Evolutionary conservation across 2,888 invertebrate species (phyloP).

Genomic region (Eilema depressum): DNA sequence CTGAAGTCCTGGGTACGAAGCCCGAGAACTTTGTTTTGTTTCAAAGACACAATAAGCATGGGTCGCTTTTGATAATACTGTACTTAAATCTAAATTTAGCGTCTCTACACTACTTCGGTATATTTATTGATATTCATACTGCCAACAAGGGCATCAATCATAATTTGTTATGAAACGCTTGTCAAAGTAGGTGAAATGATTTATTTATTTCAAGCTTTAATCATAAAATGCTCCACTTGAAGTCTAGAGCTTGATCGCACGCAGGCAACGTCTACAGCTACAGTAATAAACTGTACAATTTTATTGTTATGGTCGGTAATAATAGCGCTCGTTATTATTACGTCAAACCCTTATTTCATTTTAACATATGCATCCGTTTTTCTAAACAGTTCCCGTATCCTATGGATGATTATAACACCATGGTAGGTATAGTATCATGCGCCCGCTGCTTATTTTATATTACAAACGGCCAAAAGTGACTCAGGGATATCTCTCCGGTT

Average conservation of each 20-base stretch:
- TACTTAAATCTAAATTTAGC: constrained; percentile 32
- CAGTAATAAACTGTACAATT: constrained; percentile 71
- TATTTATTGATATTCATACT: constrained; percentile 37
- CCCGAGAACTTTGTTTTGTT: background rate
- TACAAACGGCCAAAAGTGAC: no score
- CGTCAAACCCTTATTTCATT: constrained; percentile 52
- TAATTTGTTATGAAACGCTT: constrained; percentile 52
- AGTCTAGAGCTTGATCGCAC: constrained; percentile 63
- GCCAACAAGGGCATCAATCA: constrained; percentile 47
- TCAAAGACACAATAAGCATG: background rate
- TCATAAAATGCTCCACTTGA: constrained; percentile 71
- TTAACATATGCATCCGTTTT: constrained; percentile 17
- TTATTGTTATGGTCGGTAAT: constrained; percentile 70
- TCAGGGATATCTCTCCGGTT: no score
- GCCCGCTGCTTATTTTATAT: background rate
- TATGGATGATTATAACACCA: background rate
- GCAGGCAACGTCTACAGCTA: constrained; percentile 62
- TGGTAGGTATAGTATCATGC: background rate
- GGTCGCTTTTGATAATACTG: constrained; percentile 26
- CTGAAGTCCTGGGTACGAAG: background rate
- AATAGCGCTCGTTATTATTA: constrained; percentile 65
- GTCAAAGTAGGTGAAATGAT: constrained; percentile 65
- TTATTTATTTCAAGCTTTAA: constrained; percentile 67
- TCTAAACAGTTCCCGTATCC: background rate
- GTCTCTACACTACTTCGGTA: constrained; percentile 25